Conservation (phyloP, 2,113 vertebrate species). For the Cochlearius cochlearius region DNA sequence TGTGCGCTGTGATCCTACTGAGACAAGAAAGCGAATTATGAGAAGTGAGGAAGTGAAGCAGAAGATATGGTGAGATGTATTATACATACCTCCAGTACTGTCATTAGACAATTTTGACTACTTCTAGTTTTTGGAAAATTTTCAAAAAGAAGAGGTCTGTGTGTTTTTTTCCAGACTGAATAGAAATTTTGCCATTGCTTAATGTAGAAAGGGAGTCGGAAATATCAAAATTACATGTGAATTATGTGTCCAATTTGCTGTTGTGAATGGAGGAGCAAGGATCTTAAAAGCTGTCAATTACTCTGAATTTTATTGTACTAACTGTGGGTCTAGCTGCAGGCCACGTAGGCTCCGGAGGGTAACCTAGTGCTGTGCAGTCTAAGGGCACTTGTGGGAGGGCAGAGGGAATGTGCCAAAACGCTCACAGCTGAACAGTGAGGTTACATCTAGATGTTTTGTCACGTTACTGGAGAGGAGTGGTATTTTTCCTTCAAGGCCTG, state of each 20-base stretch:
- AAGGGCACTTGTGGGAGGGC: neutral
- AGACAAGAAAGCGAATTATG: neutral
- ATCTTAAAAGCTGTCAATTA: neutral
- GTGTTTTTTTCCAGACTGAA: neutral
- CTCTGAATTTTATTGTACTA: neutral
- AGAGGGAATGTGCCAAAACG: neutral
- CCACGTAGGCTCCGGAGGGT: accelerated
- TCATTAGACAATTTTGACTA: neutral
- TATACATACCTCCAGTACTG: neutral
- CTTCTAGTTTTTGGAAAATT: neutral
- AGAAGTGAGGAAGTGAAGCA: neutral
- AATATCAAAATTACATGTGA: conserved; percentile 6
- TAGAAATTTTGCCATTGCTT: conserved; percentile 47
- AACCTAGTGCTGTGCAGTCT: neutral
- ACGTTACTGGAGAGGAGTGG: neutral
- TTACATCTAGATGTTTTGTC: neutral
- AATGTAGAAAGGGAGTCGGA: neutral
- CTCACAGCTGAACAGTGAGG: neutral
- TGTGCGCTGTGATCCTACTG: neutral
- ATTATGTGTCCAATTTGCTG: neutral
- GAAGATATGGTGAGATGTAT: neutral
- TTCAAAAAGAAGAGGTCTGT: neutral
- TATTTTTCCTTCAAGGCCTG: neutral
- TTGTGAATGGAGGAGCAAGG: neutral
- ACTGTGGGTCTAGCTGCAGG: neutral